Evolutionary conservation across 2,888 invertebrate genomes (phyloP).

Genomic region (Blastobasis adustella): DNA sequence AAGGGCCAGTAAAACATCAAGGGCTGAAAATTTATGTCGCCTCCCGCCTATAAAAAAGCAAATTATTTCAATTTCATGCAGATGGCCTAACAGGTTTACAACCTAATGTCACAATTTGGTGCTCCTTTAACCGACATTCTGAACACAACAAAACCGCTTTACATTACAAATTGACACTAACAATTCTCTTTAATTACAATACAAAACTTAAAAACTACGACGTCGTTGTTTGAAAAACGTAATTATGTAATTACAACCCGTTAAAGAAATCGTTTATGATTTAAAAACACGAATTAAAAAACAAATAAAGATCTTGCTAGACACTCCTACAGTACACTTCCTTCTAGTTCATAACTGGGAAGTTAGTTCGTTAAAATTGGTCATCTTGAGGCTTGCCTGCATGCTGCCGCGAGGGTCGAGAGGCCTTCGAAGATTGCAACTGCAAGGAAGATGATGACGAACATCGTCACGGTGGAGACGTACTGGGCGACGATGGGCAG

Average conservation of each 20-base stretch:
- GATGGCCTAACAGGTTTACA: no score
- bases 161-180: slow-evolving; percentile 6
- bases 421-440: slow-evolving; percentile 19
- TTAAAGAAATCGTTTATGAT: no score
- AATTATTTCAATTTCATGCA: no score
- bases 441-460: slow-evolving; percentile 24
- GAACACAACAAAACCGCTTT: neutral
- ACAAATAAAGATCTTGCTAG: slow-evolving; percentile 4
- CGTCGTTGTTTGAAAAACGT: no score
- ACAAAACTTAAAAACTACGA: no score
- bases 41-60: no score
- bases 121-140: no score
- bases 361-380: slow-evolving; percentile 32
- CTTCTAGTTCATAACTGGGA: slow-evolving; percentile 19
- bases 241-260: no score
- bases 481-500: slow-evolving; percentile 29
- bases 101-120: no score
- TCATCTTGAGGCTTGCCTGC: slow-evolving; percentile 41
- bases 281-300: neutral
- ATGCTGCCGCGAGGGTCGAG: slow-evolving; percentile 10
- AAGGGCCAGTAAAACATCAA: no score
- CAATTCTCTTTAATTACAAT: neutral
- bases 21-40: no score
- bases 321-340: slow-evolving; percentile 19
- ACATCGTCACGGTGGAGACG: slow-evolving; percentile 24